These are phyloP conservation scores for Herpailurus yagouaroundi DNA, from an alignment of 2,113 vertebrate species.

Conservation along the genomic window DNA sequence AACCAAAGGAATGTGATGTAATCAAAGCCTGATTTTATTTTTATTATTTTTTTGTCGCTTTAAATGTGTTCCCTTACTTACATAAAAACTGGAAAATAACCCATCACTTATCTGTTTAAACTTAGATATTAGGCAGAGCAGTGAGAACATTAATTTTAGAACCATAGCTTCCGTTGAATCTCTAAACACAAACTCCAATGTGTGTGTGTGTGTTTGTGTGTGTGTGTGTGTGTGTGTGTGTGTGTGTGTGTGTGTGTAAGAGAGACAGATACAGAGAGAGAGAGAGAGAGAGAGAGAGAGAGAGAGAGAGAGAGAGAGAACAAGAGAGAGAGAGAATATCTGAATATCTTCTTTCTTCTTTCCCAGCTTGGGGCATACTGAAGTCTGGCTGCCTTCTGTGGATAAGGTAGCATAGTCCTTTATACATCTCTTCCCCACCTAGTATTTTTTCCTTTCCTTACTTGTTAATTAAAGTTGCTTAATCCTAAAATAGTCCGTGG, in stretches of 20 bases:
- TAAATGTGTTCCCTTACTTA: background rate
- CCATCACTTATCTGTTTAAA: background rate
- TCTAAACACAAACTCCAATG: background rate
- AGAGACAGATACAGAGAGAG: background rate
- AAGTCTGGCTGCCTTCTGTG: background rate
- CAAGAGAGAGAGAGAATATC: background rate
- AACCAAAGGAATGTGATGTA: background rate
- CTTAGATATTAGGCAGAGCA: background rate
- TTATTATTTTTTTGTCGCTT: background rate
- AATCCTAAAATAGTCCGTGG: background rate
- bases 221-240: background rate
- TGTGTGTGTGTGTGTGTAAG: background rate
- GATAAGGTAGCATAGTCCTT: background rate
- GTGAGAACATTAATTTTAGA: background rate
- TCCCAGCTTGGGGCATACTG: background rate
- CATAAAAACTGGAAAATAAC: background rate
- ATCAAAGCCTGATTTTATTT: background rate
- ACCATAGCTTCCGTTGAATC: background rate
- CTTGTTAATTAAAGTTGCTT: background rate
- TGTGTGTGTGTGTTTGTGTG: background rate
- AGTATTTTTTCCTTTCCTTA: background rate
- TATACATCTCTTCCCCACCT: background rate
- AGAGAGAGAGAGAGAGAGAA: background rate
- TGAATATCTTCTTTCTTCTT: background rate
- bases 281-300: background rate